phyloP scores from a whole-genome alignment of 2,113 vertebrate genomes.

The Eonycteris spelaea region DNA sequence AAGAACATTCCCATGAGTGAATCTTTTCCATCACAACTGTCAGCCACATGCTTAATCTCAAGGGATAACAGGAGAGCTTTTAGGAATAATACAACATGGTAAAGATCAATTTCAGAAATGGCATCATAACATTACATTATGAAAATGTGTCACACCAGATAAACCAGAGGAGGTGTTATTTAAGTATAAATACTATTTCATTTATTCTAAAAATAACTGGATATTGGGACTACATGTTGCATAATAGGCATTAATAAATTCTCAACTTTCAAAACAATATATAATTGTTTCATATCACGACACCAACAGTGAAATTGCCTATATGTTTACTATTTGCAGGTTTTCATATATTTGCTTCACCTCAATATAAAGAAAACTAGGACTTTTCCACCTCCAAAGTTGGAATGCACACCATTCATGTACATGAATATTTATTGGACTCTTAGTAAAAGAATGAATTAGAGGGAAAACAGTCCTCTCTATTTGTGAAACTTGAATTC shows the following conservation, averaged over 20 bases:
- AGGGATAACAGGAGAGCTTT: background rate
- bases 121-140: background rate
- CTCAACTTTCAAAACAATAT: background rate
- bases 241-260: background rate
- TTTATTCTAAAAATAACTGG: background rate
- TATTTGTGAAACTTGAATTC: background rate
- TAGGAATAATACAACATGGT: background rate
- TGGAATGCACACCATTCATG: background rate
- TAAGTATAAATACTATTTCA: background rate
- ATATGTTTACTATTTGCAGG: background rate
- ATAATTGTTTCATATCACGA: background rate
- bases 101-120: background rate
- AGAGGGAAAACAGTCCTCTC: background rate
- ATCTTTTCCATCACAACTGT: background rate
- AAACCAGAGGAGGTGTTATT: background rate
- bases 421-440: background rate
- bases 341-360: background rate
- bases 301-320: background rate
- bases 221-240: background rate
- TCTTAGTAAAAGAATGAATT: background rate
- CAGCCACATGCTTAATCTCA: background rate
- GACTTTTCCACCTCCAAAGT: fast-evolving
- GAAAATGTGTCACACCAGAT: background rate
- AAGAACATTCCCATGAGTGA: fast-evolving
- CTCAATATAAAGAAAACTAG: background rate